Evolutionary conservation across 1,140 invertebrate species (phyloP), one percentile per base, ranked within the genome.

Genomic region (Campodea augens): DNA sequence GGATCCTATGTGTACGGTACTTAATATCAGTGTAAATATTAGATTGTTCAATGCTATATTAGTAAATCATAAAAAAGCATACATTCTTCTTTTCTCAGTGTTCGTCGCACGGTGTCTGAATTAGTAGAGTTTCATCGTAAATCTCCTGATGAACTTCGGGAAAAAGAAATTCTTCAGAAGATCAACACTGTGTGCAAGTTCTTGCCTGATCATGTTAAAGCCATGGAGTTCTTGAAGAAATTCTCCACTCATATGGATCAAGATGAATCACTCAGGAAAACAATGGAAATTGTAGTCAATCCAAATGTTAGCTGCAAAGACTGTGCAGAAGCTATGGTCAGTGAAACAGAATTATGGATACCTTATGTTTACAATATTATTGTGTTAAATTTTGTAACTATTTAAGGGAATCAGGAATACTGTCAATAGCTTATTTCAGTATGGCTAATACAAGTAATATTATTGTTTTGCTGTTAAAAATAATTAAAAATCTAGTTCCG

Each of bases 181-280:
- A 62, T 75, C 44, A 60, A 65, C 20, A 64, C 68, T 38, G 65
- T 78, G 43, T 74, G 75, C 2, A 70, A 74, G 50, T 84, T 81
- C 56, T 64, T 96, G n/a, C 89, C 90, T 0, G 88, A 96, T 58
- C 83, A 86, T 1, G 76, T 89, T 45, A 96, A 95, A 60, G 83
- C 86, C 0, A 75, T 82, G 52, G 90, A 96, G 62, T 92, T 88
- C 61, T 61, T 96, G 24, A 81, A 79, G 43, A 89, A 89, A 57
- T 90, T 96, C 56, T 86, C 81, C 49, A 61, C 66, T 38, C 77
- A 91, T 57, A 69, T 96, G 62, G 74, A 75, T 45, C 75, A 78
- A 52, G 86, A 93, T 57, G 57, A 69, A 1, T 62, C 69, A n/a
- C 59, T 93, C n/a, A 57, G 90, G 45, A 71, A 76, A 53, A 78